Conservation (phyloP, 1,140 invertebrate species). For the Geopemphigus sp. region DNA sequence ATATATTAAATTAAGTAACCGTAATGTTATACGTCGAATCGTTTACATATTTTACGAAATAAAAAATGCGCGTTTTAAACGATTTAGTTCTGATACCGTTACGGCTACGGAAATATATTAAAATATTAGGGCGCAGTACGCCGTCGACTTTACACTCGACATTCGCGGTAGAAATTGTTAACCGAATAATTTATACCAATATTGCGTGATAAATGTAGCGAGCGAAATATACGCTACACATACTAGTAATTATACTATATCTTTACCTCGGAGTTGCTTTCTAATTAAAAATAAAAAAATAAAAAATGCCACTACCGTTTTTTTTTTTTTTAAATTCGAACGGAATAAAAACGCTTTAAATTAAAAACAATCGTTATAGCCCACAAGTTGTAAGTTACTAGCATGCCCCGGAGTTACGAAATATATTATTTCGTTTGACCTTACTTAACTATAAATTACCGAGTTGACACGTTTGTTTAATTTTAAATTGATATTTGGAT, state of each 20-base stretch:
- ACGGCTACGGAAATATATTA: neutral
- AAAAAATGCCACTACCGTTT: neutral
- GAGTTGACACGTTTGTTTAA: neutral
- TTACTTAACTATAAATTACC: neutral
- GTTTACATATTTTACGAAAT: too few relatives aligned
- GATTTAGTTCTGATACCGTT: too few relatives aligned
- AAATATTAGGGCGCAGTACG: neutral
- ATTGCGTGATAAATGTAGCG: neutral
- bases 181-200: neutral
- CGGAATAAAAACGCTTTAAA: neutral
- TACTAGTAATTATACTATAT: slow-evolving; percentile 1
- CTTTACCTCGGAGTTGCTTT: neutral
- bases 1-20: too few relatives aligned
- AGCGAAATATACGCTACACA: neutral
- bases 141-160: neutral
- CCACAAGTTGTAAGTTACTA: too few relatives aligned
- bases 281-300: slow-evolving; percentile 10
- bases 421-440: neutral
- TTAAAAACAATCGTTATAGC: neutral
- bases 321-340: too few relatives aligned
- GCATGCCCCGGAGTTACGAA: too few relatives aligned
- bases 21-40: too few relatives aligned
- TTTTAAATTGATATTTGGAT: too few relatives aligned
- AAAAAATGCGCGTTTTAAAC: too few relatives aligned
- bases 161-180: neutral